Base-by-base conservation (phyloP, 53 echinoderm and acorn worm species). In the Pentamera pediparva region DNA sequence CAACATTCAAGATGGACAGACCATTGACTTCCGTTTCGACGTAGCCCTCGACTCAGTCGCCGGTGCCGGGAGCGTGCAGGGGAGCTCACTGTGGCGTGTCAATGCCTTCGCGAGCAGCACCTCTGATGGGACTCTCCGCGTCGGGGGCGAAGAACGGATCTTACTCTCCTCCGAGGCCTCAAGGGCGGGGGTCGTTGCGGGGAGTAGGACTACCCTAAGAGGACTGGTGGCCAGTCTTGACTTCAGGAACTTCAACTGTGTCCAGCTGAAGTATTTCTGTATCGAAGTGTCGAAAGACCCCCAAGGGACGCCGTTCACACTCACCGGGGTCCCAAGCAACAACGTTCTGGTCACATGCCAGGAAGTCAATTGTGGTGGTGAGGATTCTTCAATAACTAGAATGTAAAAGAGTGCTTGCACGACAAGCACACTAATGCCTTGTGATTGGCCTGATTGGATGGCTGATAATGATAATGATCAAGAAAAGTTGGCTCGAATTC, bases 251-350 rank as follows among this genome's bases (percentile, higher is more conserved):
- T 75, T 80, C 20, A 48, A 65, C 36, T 91, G 91, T 50, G 18
- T 60, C 18, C 73, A 91, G 40, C 69, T 81, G 36, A 90, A 65
- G 30, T 90, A 81, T 37, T 69, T 94, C 32, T 94, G 94, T 57
- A 82, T 84, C 4, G 58, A 78, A 36, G 73, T 94, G 1, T 64
- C 59, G 59, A 87, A 82, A 47, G 56, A 60, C 17, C 58, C 83
- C n/a, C 52, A 71, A 35, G 80, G 89, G 0, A 62, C 61, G 15
- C 90, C 90, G 18, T 94, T 84, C 55, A 70, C 72, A 21, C 35
- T 92, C 53, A 82, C 69, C 6, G 78, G 85, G 27, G 75, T 79
- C 2, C 85, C 88, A 5, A 47, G 69, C 11, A 67, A 82, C 32
- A 65, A 47, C 59, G 81, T 77, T 4, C 72, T 84, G 48, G 49